A percentile compares a stretch with the other conserved stretches of the same genome.
Evolutionary conservation across 2,797 vertebrate species (phyloP).

Genomic region (Podargus strigoides): DNA sequence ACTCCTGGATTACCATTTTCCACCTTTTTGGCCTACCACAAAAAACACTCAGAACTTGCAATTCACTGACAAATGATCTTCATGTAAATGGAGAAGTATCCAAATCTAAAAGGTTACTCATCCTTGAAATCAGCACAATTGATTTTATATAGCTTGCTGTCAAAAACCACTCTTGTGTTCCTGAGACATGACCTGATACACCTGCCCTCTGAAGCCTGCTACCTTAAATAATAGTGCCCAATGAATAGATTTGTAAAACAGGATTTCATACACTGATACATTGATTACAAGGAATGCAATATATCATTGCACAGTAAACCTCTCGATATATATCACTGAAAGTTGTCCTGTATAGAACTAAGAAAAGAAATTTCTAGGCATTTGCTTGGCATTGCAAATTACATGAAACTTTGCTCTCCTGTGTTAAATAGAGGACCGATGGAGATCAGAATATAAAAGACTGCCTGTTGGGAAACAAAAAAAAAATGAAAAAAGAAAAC

Average conservation of each 20-base stretch:
- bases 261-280: not conserved
- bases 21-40: not conserved
- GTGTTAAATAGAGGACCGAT: not conserved
- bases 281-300: not conserved
- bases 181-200: not conserved
- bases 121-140: conserved; percentile 32
- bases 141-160: conserved; percentile 3
- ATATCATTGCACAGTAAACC: not conserved
- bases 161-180: not conserved
- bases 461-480: not conserved
- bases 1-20: not conserved
- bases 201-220: not conserved
- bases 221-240: not conserved
- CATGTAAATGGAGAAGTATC: not conserved
- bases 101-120: not conserved
- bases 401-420: not conserved
- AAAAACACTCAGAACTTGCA: not conserved
- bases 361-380: not conserved
- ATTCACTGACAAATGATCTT: not conserved
- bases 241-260: not conserved
- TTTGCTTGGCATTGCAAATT: not conserved
- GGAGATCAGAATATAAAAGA: not conserved
- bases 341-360: not conserved
- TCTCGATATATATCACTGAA: not conserved
- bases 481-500: not conserved